Base-by-base conservation (phyloP, 2,797 vertebrate genomes). In the Gallinago nigripennis region DNA sequence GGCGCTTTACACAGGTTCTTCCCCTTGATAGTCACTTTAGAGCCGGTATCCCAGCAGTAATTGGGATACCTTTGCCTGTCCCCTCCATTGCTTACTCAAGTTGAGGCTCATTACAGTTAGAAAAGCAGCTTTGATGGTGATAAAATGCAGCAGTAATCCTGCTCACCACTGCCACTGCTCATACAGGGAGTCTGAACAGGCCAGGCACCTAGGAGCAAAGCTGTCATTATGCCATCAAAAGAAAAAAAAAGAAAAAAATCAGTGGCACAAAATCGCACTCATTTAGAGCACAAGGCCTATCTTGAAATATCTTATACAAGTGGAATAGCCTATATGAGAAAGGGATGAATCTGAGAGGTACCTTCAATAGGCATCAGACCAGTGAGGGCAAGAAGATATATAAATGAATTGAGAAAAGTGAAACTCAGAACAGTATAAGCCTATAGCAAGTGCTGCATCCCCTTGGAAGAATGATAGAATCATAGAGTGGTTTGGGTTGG, bases 51-150 rank as follows among this genome's bases (percentile, higher is more conserved):
- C 45, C 31, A 39, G 16, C 17, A 51, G 18, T 80, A 82, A 71
- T 39, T 64, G 20, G 24, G 39, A 39, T 39, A 39, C 39, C 6
- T n/a, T 79, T 86, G 53, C 39, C 51, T 84, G 39, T 41, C n/a
- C 48, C 24, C 64, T 95, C 43, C 41, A 9, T 48, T 87, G 69
- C 45, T 92, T 39, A 35, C 35, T 81, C 23, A 58, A 37, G 21
- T 75, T 78, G 21, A 45, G 58, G 61, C 63, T 72, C 78, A 84
- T 82, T 27, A 79, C 48, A 64, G 70, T 16, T 51, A 88, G 76
- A 73, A 87, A 91, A 88, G 63, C 63, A 79, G 87, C 87, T 94
- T 84, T 90, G 87, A 90, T 48, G 54, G 63, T 86, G 65, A 39
- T 64, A n/a, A 90, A 71, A 77, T 66, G 70, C 11, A 90, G 63